Evolutionary conservation across 2,888 invertebrate genomes (phyloP).

Genomic region (Mythimna albipuncta): DNA sequence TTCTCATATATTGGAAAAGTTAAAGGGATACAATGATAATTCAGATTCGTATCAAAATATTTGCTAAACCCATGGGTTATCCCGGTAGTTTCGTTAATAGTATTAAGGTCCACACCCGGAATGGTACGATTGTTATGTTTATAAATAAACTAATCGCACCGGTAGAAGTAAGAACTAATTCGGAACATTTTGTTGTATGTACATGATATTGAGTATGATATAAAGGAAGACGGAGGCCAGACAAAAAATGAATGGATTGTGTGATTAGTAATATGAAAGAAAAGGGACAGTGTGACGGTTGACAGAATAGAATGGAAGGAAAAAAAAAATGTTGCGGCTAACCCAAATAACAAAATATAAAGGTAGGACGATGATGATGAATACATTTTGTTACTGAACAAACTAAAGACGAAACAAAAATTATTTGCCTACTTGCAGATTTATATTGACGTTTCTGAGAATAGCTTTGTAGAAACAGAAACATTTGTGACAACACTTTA

Average conservation of each 20-base stretch:
- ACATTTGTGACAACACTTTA: neutral
- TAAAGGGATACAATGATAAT: constrained; percentile 19
- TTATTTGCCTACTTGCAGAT: neutral
- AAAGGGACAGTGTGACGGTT: too few species aligned
- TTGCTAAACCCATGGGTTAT: constrained; percentile 21
- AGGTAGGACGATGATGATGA: too few species aligned
- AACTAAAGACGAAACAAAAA: neutral
- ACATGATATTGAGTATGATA: too few species aligned
- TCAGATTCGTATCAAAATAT: constrained; percentile 35
- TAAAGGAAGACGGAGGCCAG: too few species aligned
- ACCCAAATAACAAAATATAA: too few species aligned
- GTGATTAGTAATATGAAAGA: too few species aligned
- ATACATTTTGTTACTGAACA: too few species aligned
- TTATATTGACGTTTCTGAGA: constrained; percentile 9
- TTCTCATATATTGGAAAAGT: constrained; percentile 14
- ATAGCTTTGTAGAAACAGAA: neutral
- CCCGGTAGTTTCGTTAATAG: constrained; percentile 39
- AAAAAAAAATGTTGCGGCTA: too few species aligned
- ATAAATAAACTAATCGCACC: neutral
- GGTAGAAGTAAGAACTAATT: neutral
- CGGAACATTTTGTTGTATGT: neutral
- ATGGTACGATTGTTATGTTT: constrained; percentile 6
- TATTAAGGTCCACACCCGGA: constrained; percentile 6
- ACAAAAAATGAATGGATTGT: too few species aligned
- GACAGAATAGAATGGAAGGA: too few species aligned